Evolutionary conservation across 1,140 invertebrate genomes (phyloP), one percentile per base, ranked within the genome.

Genomic region (Lordiphosa collinella): DNA sequence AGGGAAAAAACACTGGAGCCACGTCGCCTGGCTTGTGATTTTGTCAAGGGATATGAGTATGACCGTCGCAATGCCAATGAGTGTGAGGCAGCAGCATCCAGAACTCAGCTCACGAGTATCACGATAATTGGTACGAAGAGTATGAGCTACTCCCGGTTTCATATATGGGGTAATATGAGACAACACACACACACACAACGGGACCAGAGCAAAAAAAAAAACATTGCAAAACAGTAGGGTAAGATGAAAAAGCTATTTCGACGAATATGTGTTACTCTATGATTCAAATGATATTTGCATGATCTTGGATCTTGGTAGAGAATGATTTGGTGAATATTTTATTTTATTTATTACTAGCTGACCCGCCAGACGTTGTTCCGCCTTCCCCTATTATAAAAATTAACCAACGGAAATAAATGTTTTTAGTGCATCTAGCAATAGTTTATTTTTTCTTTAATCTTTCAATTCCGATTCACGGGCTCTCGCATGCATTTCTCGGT

Each of bases 41-140:
- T 61, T 43, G 36, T 48, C 38, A 56, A 58, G 63, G 57, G 67
- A 62, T 71, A 62, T 57, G 57, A 75, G 50, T 64, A 59, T 64
- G 69, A 57, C 65, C 59, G 55, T 58, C 48, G 66, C 76, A 22
- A 61, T 32, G 35, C 16, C 14, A 31, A 47, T 32, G 18, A 37
- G 47, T 50, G 36, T 36, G 49, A 36, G 47, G 57, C 29, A 41
- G 57, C 29, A 41, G 35, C 63, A 40, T 38, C 32, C 50, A 50
- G n/a, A 22, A 40, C 25, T 7, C 25, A 8, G 7, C 25, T 29
- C 38, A 56, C 54, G 12, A 58, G 48, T 60, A 67, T 66, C 54
- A 50, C 40, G 31, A 71, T 70, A 80, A 71, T 80, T 82, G 70
- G 51, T 66, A 44, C 54, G 35, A 47, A 37, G 37, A 47, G 54